Conservation (phyloP, 1,140 invertebrate species). For the Lepidurus packardi region DNA sequence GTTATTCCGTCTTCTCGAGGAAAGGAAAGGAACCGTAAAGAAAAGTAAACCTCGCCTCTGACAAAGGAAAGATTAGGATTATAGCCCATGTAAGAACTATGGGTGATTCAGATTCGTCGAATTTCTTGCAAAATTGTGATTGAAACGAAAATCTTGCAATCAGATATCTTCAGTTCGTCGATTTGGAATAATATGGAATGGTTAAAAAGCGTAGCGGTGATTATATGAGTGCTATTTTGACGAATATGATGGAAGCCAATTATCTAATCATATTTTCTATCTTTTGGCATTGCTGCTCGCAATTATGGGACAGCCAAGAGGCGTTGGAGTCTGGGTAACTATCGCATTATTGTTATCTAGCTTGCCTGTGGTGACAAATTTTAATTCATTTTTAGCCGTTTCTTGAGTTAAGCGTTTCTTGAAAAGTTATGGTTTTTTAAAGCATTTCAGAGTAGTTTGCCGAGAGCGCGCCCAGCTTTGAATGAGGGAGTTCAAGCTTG, state of each 20-base stretch:
- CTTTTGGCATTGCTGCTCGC: conserved; percentile 17
- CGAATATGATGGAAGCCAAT: not conserved
- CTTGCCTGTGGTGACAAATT: not conserved
- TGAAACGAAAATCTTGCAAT: not conserved
- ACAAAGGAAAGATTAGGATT: no score
- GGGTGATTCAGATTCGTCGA: no score
- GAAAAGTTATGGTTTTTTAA: no score
- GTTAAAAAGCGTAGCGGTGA: not conserved
- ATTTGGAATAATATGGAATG: not conserved
- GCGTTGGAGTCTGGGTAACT: conserved; percentile 11
- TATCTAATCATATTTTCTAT: conserved; percentile 22
- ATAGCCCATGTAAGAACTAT: no score
- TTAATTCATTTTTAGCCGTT: no score
- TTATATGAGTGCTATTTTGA: not conserved
- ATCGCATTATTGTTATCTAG: not conserved
- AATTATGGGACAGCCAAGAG: conserved; percentile 18
- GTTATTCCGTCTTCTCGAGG: not conserved
- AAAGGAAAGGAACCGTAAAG: not conserved
- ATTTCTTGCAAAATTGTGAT: not conserved
- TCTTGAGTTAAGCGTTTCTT: no score
- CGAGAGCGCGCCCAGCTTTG: not conserved
- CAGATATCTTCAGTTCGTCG: not conserved
- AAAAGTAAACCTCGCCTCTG: not conserved
- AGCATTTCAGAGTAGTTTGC: no score
- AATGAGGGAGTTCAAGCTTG: not conserved